Evolutionary conservation across 1,140 invertebrate genomes (phyloP).

Genomic region (Sarcophaga bullata): DNA sequence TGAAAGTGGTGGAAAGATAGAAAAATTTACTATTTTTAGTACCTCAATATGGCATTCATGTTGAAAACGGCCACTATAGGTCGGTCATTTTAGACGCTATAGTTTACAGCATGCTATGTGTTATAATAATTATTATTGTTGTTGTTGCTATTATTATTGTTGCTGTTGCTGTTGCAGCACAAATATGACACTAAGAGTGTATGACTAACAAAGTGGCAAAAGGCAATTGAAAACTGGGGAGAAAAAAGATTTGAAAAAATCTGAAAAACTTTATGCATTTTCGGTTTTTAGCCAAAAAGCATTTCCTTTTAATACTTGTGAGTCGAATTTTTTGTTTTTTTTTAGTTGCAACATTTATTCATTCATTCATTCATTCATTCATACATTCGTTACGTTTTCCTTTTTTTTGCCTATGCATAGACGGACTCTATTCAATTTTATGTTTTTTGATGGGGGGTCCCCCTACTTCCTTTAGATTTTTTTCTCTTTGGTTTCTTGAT

Average conservation of each 20-base stretch:
- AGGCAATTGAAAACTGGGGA: slow-evolving; percentile 10
- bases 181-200: slow-evolving; percentile 26
- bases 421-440: neutral
- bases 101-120: neutral
- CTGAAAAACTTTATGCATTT: slow-evolving; percentile 33
- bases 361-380: too few relatives aligned
- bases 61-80: slow-evolving; percentile 32
- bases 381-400: neutral
- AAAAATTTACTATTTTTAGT: slow-evolving; percentile 36
- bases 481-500: neutral
- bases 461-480: neutral
- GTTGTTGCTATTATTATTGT: neutral
- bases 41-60: slow-evolving; percentile 33
- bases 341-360: too few relatives aligned
- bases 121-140: neutral
- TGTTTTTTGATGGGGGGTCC: neutral
- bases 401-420: neutral
- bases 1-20: slow-evolving; percentile 6
- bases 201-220: slow-evolving; percentile 34
- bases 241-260: too few relatives aligned
- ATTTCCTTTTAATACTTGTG: too few relatives aligned
- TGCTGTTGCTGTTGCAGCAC: neutral
- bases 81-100: slow-evolving; percentile 22
- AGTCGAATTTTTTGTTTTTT: too few relatives aligned
- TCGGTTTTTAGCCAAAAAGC: slow-evolving; percentile 5